A percentile compares a stretch with the other conserved stretches of the same genome.
These are phyloP conservation scores for Sesia apiformis DNA, from an alignment of 2,888 invertebrate species.

Conservation along the genomic window DNA sequence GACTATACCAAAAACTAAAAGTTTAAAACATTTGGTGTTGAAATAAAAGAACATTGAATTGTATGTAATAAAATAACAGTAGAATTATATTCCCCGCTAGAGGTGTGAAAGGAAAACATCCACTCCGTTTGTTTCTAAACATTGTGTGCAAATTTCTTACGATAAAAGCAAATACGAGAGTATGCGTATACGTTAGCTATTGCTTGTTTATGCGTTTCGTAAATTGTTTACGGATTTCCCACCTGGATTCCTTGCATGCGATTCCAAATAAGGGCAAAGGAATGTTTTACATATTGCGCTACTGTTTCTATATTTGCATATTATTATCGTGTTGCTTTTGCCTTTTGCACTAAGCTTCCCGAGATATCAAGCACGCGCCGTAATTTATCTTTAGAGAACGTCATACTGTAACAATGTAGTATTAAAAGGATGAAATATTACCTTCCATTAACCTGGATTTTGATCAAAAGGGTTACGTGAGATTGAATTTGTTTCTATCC, in stretches of 20 bases:
- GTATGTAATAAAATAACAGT: constrained; percentile 24
- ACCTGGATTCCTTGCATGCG: constrained; percentile 9
- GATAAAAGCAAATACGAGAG: constrained; percentile 47
- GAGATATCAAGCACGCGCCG: background rate
- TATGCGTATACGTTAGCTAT: constrained; percentile 14
- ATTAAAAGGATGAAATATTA: background rate
- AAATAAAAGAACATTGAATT: background rate
- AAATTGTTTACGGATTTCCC: constrained; percentile 21
- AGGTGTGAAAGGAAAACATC: constrained; percentile 46
- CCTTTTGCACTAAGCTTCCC: background rate
- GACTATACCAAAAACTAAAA: background rate
- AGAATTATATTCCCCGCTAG: constrained; percentile 36
- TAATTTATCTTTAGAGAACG: too few relatives aligned
- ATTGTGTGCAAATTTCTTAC: constrained; percentile 60
- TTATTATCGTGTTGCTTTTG: background rate
- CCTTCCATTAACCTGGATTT: background rate
- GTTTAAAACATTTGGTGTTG: background rate
- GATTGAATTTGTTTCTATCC: background rate
- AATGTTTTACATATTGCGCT: constrained; percentile 20
- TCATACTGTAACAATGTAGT: too few relatives aligned
- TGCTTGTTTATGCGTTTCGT: constrained; percentile 27
- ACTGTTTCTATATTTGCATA: background rate
- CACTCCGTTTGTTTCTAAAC: constrained; percentile 50
- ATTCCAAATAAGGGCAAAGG: constrained; percentile 26
- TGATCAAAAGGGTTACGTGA: background rate